A percentile compares a stretch with the other conserved stretches of the same genome.
Evolutionary conservation across 2,797 vertebrate species (phyloP).

Genomic region (Tinamus major): DNA sequence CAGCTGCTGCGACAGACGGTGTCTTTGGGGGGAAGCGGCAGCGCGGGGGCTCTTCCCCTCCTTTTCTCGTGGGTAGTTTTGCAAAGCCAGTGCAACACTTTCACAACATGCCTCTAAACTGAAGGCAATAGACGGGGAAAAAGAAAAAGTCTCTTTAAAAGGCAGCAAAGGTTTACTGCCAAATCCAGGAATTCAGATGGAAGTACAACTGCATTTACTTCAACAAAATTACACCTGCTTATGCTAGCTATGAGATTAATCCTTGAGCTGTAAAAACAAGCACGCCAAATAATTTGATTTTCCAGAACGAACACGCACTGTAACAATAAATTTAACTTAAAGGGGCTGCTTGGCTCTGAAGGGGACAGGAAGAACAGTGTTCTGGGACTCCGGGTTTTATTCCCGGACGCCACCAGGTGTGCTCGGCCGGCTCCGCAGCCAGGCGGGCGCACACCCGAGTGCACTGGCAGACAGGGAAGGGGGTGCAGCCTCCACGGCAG

Average conservation of each 20-base stretch:
- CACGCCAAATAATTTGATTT: conserved; percentile 31
- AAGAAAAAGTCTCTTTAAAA: background rate
- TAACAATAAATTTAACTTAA: conserved; percentile 18
- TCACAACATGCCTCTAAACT: background rate
- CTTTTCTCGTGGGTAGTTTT: background rate
- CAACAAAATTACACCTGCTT: conserved; percentile 13
- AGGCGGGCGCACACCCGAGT: too few relatives aligned
- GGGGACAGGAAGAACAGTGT: background rate
- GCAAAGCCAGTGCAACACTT: background rate
- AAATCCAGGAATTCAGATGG: background rate
- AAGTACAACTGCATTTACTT: background rate
- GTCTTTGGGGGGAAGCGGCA: background rate
- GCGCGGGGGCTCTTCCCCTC: background rate
- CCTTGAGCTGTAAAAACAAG: conserved; percentile 20
- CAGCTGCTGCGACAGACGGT: conserved; percentile 1
- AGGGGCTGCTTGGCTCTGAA: background rate
- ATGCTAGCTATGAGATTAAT: conserved; percentile 18
- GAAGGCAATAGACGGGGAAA: background rate
- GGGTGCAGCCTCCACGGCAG: background rate
- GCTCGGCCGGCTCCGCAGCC: background rate
- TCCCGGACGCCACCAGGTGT: background rate
- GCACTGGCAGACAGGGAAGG: background rate
- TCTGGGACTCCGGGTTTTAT: background rate
- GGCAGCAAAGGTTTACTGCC: background rate
- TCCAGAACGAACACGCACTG: background rate